Base-by-base conservation (phyloP, 2,888 invertebrate species). In the Tuberolachnus salignus region DNA sequence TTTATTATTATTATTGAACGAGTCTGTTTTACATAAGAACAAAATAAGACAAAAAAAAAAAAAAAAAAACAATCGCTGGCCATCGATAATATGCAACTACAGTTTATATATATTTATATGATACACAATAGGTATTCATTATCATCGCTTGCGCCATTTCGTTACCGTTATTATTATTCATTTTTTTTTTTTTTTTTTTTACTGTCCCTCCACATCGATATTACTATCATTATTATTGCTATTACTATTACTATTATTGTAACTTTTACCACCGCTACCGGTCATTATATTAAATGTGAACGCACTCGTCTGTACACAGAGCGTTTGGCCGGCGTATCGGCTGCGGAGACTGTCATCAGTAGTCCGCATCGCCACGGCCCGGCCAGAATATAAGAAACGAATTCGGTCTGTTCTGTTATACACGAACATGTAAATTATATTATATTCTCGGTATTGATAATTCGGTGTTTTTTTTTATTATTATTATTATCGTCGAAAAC, bases 141-240 rank as follows among this genome's bases (percentile, higher is more conserved):
- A 71, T 51, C 26, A 61, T 74, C 53, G 63, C 49, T 51, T 55
- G 64, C 53, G 53, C 73, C 74, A 66, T 74, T 74, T 74, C n/a
- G 42, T 64, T 74, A 26, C 64, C 42, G 74, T 73, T 73, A 73
- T 63, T 72, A 51, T 61, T 70, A 57, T 57, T 70, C 34, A 70
- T 71, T 59, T 10, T 46, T 61, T 51, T 10, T 46, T 61, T 51
- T 51, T n/a, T 71, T 73, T 51, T 19, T 23, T 59, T 49, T 9
- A 8, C 19, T 11, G 34, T 64, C 74, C 64, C 53, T 64, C 74
- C 64, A 55, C 64, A 23, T 74, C 23, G 74, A 74, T 64, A 55
- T 66, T 23, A 46, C 11, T 23, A 42, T 44, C 11, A 55, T 53
- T 44, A 69, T 55, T 42, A 72, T 23, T 49, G 42, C 42, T 49